Evolutionary conservation across 2,797 vertebrate genomes (phyloP), one percentile per base, ranked within the genome.

Genomic region (Erpetoichthys calabaricus): DNA sequence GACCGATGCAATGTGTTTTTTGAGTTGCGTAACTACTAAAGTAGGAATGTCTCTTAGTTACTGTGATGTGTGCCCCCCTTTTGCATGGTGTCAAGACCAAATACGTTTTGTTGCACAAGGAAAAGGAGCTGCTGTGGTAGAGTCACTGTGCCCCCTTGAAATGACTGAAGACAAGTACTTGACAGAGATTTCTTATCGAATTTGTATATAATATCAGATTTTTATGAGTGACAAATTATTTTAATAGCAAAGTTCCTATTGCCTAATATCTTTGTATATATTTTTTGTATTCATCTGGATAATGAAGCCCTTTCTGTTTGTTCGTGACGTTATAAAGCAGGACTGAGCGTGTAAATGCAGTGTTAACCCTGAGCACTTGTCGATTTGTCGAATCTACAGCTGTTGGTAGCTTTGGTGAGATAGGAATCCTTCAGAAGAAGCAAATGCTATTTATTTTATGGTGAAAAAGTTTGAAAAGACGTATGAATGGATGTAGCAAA

Each of bases 151-250:
- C 42, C 67, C n/a, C 44, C 66, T 70, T 72, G 71, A 79, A 65
- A 77, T 68, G 68, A 75, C 57, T 56, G 65, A 79, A 68, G 71
- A 57, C 74, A 73, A 71, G 70, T 75, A 74, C 77, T 69, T 68
- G 65, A 70, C 73, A 74, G 79, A 70, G 69, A 83, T 85, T 83
- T 75, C 86, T 82, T 81, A 81, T 80, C 78, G 64, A 80, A 86
- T 76, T 67, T 91, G 85, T 94, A 89, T 82, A 92, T 85, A 88
- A 74, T 84, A 86, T 87, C 84, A 89, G 88, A 94, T 93, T 96
- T 94, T 91, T 95, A 90, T 91, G 83, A 91, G 86, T 87, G 85
- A 80, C 83, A 82, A 65, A 80, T 88, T 92, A 92, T 96, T 94
- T 92, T 93, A 91, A 87, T 91, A 94, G 88, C 79, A 76, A 70